A percentile compares a stretch with the other conserved stretches of the same genome.
phyloP scores from a whole-genome alignment of 2,113 vertebrate genomes.

The Myocastor coypus region DNA sequence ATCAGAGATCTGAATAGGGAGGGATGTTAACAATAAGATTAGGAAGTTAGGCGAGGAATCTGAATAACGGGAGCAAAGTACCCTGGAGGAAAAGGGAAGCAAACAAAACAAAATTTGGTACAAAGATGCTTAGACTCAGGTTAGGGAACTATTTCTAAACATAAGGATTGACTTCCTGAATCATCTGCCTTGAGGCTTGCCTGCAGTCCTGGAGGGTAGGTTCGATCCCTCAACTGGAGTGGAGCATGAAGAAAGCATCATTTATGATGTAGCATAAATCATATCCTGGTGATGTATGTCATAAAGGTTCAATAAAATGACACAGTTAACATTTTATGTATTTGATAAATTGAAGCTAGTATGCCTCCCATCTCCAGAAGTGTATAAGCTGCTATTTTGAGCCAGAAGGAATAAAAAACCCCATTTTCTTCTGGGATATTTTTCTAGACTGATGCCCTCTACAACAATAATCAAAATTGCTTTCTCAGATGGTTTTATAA shows the following conservation, averaged over 20 bases:
- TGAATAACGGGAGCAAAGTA: not conserved
- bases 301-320: conserved; percentile 79
- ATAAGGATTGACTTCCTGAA: not conserved
- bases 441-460: conserved; percentile 78
- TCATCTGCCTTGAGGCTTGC: conserved; percentile 50
- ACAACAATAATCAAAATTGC: conserved; percentile 79
- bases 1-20: not conserved
- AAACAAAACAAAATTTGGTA: conserved; percentile 38
- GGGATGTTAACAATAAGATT: not conserved
- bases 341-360: conserved; percentile 79
- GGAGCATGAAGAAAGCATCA: conserved; percentile 42
- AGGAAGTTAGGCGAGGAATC: not conserved
- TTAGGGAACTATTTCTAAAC: conserved; percentile 47
- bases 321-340: conserved; percentile 81
- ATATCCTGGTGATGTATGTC: conserved; percentile 67
- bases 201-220: conserved; percentile 43
- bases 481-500: conserved; percentile 75
- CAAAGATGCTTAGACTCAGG: conserved; percentile 40
- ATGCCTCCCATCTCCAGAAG: conserved; percentile 77
- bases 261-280: conserved; percentile 73
- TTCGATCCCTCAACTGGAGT: conserved; percentile 43
- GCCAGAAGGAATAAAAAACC: conserved; percentile 66
- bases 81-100: not conserved
- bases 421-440: conserved; percentile 76
- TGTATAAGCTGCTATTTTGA: conserved; percentile 75